phyloP scores from a whole-genome alignment of 2,888 invertebrate genomes.

The Dolichopus griseipennis region DNA sequence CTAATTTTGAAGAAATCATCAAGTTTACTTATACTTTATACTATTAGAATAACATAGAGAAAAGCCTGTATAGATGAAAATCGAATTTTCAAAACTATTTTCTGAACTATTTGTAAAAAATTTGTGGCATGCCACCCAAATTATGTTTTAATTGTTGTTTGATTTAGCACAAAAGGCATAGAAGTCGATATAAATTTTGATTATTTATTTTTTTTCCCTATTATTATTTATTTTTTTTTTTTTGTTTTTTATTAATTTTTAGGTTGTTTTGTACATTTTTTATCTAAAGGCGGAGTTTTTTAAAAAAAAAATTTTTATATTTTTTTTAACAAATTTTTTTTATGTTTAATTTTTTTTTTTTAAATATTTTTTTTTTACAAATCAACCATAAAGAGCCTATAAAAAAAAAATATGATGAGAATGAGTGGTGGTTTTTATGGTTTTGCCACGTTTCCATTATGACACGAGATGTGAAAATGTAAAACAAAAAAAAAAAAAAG shows the following conservation, averaged over 20 bases:
- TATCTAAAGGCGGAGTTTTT: slow-evolving; percentile 4
- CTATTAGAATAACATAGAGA: no score
- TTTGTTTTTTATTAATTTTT: neutral
- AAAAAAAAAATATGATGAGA: neutral
- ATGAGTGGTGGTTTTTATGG: neutral
- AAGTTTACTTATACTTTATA: no score
- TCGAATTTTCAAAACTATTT: no score
- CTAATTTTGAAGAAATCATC: no score
- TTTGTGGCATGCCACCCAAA: no score
- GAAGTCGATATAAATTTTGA: no score
- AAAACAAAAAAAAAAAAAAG: neutral
- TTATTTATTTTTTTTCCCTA: no score
- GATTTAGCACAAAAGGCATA: no score
- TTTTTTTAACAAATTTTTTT: neutral
- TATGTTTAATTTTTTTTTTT: neutral
- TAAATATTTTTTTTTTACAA: neutral
- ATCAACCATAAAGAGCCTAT: neutral
- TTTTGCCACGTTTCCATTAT: slow-evolving; percentile 4
- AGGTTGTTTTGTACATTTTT: slow-evolving; percentile 1
- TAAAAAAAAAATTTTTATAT: neutral
- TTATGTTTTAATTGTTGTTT: no score
- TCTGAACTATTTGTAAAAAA: no score
- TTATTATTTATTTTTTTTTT: neutral
- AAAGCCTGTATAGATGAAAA: no score
- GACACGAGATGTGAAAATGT: neutral